Percentiles rank a stretch among this genome's conserved stretches.
Conservation (phyloP, 2,888 invertebrate species). For the Nesidiocoris tenuis region DNA sequence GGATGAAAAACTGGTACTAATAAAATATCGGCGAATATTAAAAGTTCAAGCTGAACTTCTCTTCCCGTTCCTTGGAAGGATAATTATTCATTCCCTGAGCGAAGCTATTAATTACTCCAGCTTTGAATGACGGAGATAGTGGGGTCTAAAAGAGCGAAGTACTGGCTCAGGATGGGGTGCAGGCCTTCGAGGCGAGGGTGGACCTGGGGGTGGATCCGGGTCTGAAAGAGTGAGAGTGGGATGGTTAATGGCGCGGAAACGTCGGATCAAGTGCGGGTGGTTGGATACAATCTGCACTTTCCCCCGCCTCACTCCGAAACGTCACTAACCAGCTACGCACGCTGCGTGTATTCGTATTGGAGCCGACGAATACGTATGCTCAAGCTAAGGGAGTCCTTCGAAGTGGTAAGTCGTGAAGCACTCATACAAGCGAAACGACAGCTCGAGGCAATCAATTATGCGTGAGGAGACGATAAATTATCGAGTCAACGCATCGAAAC, state of each 20-base stretch:
- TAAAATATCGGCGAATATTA: neutral
- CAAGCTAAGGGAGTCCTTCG: neutral
- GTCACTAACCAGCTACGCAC: neutral
- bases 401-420: neutral
- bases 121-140: neutral
- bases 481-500: neutral
- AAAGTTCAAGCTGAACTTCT: neutral
- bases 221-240: neutral
- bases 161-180: too few species aligned
- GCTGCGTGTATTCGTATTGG: neutral
- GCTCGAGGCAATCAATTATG: neutral
- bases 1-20: neutral
- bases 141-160: too few species aligned
- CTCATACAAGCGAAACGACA: neutral
- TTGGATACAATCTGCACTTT: constrained; percentile 27
- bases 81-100: neutral
- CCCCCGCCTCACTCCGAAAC: neutral
- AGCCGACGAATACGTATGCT: neutral
- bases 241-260: constrained; percentile 35
- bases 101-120: neutral
- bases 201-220: neutral
- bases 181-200: too few species aligned
- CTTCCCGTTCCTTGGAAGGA: neutral
- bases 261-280: constrained; percentile 29
- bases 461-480: neutral